Evolutionary conservation across 2,113 vertebrate genomes (phyloP).

Genomic region (Peromyscus leucopus): DNA sequence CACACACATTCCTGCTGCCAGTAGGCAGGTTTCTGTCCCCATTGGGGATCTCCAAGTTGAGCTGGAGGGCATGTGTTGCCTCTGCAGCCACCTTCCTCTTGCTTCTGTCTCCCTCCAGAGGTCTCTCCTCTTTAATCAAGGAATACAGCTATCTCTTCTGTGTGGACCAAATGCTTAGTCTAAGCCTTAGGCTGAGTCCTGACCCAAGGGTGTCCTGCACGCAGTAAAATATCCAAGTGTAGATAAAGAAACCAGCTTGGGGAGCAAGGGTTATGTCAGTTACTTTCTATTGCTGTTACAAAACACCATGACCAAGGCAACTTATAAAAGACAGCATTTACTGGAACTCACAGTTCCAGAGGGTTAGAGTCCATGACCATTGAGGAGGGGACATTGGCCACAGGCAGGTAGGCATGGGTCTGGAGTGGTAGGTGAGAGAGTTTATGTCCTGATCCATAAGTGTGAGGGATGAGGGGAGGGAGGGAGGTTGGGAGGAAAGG

Average conservation of each 20-base stretch:
- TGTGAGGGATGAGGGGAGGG: too few species aligned
- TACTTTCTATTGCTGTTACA: not conserved
- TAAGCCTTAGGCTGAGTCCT: not conserved
- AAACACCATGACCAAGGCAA: not conserved
- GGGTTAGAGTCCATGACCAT: not conserved
- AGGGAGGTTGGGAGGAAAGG: not conserved
- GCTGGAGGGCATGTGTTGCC: not conserved
- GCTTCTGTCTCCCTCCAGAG: not conserved
- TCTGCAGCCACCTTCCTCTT: fast-evolving
- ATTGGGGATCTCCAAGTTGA: fast-evolving
- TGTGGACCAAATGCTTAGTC: not conserved
- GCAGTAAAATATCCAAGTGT: not conserved
- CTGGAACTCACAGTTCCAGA: not conserved
- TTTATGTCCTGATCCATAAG: not conserved
- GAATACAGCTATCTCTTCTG: not conserved
- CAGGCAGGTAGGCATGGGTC: not conserved
- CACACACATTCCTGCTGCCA: not conserved
- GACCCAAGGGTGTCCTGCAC: not conserved
- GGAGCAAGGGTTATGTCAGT: not conserved
- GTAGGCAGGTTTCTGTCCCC: not conserved
- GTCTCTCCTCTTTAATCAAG: not conserved
- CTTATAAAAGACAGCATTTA: not conserved
- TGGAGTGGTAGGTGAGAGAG: not conserved
- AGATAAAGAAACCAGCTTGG: not conserved
- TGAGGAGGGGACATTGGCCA: not conserved